phyloP scores from a whole-genome alignment of 2,113 vertebrate species.

The Ginglymostoma cirratum region DNA sequence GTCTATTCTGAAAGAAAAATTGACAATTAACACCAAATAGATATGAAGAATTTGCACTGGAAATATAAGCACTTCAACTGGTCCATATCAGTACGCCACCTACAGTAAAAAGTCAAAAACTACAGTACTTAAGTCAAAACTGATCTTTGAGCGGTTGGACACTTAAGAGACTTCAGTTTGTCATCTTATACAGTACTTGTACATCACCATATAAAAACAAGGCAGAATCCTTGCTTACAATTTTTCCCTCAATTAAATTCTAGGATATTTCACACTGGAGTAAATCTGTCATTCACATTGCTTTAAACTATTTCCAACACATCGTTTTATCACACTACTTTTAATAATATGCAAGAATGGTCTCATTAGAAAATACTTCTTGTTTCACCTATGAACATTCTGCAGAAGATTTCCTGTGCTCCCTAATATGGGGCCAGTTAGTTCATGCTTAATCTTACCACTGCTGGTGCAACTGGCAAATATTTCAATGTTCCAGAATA shows the following conservation, averaged over 20 bases:
- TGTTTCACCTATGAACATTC: neutral
- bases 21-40: neutral
- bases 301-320: neutral
- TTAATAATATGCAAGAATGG: neutral
- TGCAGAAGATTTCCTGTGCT: neutral
- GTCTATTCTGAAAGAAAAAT: neutral
- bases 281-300: neutral
- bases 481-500: neutral
- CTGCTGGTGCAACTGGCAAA: neutral
- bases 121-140: neutral
- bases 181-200: neutral
- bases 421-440: neutral
- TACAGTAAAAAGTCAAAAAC: neutral
- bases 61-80: neutral
- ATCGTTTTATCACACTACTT: neutral
- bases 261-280: neutral
- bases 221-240: neutral
- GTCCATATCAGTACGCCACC: neutral
- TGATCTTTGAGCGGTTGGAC: neutral
- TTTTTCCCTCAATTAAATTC: neutral
- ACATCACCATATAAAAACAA: neutral
- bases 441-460: neutral
- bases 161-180: neutral
- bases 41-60: neutral
- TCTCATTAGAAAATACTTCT: neutral